These are phyloP conservation scores for Mechanitis messenoides DNA, from an alignment of 2,888 invertebrate genomes.

Conservation along the genomic window DNA sequence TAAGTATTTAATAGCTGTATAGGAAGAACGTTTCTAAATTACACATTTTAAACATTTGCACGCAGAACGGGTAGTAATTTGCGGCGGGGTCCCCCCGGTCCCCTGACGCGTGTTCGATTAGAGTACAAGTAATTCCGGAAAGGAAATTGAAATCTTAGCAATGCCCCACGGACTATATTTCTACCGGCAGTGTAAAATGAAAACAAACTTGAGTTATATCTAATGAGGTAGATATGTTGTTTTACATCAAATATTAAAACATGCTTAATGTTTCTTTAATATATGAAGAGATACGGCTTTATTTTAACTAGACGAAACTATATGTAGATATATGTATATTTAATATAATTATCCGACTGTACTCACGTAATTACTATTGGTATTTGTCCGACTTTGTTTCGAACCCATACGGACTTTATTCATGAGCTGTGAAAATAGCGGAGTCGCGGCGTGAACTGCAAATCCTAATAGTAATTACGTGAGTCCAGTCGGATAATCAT, in stretches of 20 bases:
- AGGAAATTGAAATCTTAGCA: slow-evolving; percentile 77
- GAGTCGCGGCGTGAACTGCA: no score
- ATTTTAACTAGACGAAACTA: no score
- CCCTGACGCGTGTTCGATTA: slow-evolving; percentile 75
- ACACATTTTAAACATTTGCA: slow-evolving; percentile 71
- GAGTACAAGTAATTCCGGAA: slow-evolving; percentile 74
- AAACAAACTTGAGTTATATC: slow-evolving; percentile 47
- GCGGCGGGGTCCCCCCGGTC: slow-evolving; percentile 59
- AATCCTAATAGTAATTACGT: no score
- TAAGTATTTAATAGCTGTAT: slow-evolving; percentile 47
- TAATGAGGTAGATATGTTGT: background rate
- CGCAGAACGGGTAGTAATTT: slow-evolving; percentile 69
- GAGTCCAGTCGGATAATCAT: no score
- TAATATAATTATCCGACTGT: no score
- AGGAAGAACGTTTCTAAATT: slow-evolving; percentile 57
- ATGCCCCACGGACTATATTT: slow-evolving; percentile 70
- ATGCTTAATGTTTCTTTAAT: no score
- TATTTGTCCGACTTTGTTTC: no score
- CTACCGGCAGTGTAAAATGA: slow-evolving; percentile 59
- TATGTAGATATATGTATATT: no score
- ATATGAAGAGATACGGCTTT: no score
- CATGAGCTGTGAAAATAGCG: no score
- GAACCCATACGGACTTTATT: no score
- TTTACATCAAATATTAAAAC: background rate
- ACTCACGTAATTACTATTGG: no score